Percentiles rank a stretch among this genome's conserved stretches.
Conservation (phyloP, 2,797 vertebrate genomes). For the Sardinella longiceps region DNA sequence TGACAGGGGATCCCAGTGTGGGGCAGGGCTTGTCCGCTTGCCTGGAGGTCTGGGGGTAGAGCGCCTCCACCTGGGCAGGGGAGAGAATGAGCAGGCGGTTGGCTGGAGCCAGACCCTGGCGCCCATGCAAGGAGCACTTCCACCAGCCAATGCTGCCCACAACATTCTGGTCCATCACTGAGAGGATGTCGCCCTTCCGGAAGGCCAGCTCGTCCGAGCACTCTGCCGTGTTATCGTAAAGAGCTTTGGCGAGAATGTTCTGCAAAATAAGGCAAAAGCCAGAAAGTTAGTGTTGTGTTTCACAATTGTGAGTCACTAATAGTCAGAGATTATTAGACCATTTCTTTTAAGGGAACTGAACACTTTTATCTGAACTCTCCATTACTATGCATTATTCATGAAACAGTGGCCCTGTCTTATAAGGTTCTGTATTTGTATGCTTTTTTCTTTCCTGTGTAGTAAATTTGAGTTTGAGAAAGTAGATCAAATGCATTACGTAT, state of each 20-base stretch:
- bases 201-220: slow-evolving; percentile 90
- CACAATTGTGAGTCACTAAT: too few species aligned
- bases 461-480: too few species aligned
- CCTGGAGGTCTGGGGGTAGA: neutral
- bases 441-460: too few species aligned
- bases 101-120: slow-evolving; percentile 88
- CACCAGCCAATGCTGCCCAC: slow-evolving; percentile 88
- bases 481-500: too few species aligned
- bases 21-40: slow-evolving; percentile 15
- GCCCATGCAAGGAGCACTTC: slow-evolving; percentile 86
- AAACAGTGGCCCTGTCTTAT: too few species aligned
- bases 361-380: too few species aligned
- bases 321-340: too few species aligned
- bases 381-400: too few species aligned
- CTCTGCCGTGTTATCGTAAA: slow-evolving; percentile 93
- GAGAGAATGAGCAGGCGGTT: slow-evolving; percentile 86
- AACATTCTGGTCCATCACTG: slow-evolving; percentile 80
- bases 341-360: too few species aligned
- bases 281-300: neutral
- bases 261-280: slow-evolving; percentile 58
- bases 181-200: slow-evolving; percentile 87
- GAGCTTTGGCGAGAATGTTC: slow-evolving; percentile 86
- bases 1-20: neutral
- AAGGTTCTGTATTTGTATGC: too few species aligned
- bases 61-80: slow-evolving; percentile 33